Base-by-base conservation (phyloP, 2,888 invertebrate species). In the Agriopis leucophaearia region DNA sequence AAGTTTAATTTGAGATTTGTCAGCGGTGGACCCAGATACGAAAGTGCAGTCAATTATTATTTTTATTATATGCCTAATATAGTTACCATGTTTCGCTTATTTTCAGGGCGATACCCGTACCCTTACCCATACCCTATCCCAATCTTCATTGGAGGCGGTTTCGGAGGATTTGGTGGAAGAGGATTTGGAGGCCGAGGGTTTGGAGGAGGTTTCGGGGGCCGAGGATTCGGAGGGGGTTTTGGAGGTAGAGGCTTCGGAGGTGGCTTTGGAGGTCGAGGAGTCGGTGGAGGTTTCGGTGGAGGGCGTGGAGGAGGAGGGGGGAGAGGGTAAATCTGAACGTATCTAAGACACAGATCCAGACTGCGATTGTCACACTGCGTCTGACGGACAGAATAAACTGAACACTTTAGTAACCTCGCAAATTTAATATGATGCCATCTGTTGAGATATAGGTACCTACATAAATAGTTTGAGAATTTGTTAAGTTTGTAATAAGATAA, bases 171-270 rank as follows among this genome's bases (percentile, higher is more conserved):
- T 8, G 73, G 71, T 45, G 81, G 82, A 7, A 27, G 50, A 35
- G 50, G 50, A 0, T 78, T 74, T 15, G 61, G 66, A n/a, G 51
- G 51, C n/a, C n/a, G 35, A 57, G 58, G 66, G 44, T 73, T 64
- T 69, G 76, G 66, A 12, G 55, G 72, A 64, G 77, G 68, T 9
- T 76, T 76, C 62, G 79, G 79, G 0, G 75, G 81, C 0, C 55
- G 77, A 59, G 80, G 81, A 0, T 73, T 76, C 56, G 81, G 82
- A 8, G 82, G 80, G 4, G 83, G 85, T 0, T 76, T 81, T 18
- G 83, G 82, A 0, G 83, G 84, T 0, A 66, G 81, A 51, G 86
- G 85, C 0, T 71, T 82, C 9, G 84, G 81, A 0, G 86, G 82
- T 4, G 82, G 82, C 0, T 71, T 77, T 15, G 83, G 80, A 13